These are phyloP conservation scores for Perccottus glenii DNA, from an alignment of 2,113 vertebrate species.

Conservation along the genomic window DNA sequence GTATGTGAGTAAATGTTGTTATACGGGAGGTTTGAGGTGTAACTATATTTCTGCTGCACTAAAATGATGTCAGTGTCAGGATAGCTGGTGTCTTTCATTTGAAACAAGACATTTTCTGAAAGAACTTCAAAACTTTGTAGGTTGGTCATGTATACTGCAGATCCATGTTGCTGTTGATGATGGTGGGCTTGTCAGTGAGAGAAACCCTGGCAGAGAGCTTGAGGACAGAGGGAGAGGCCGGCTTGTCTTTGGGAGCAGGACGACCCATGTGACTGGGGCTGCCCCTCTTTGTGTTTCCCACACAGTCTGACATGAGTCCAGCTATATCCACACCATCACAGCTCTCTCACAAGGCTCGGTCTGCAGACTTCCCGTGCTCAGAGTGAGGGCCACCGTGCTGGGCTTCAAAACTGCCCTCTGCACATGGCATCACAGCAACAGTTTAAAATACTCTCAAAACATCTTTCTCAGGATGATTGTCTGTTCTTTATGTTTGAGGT, in stretches of 20 bases:
- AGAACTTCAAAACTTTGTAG: too few species aligned
- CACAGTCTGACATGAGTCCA: constrained; percentile 77
- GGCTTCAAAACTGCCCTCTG: constrained; percentile 82
- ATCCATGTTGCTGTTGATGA: too few species aligned
- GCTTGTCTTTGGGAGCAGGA: constrained; percentile 79
- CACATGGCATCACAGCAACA: constrained; percentile 75
- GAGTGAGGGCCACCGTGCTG: constrained; percentile 76
- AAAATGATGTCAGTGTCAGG: too few species aligned
- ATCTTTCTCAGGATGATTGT: constrained; percentile 33
- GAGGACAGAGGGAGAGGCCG: constrained; percentile 12
- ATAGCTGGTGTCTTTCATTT: too few species aligned
- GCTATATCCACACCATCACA: constrained; percentile 76
- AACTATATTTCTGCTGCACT: too few species aligned
- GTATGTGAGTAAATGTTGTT: too few species aligned
- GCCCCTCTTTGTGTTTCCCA: constrained; percentile 88
- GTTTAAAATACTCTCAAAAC: not conserved
- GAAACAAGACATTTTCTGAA: too few species aligned
- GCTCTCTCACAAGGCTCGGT: constrained; percentile 76
- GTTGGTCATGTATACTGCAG: too few species aligned
- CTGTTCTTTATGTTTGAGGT: constrained; percentile 9
- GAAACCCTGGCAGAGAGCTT: constrained; percentile 19
- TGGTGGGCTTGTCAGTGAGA: constrained; percentile 8
- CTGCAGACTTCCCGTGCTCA: constrained; percentile 85
- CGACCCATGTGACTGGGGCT: constrained; percentile 81
- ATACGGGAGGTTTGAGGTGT: too few species aligned